phyloP scores from a whole-genome alignment of 2,113 vertebrate species.

The Canis aureus region DNA sequence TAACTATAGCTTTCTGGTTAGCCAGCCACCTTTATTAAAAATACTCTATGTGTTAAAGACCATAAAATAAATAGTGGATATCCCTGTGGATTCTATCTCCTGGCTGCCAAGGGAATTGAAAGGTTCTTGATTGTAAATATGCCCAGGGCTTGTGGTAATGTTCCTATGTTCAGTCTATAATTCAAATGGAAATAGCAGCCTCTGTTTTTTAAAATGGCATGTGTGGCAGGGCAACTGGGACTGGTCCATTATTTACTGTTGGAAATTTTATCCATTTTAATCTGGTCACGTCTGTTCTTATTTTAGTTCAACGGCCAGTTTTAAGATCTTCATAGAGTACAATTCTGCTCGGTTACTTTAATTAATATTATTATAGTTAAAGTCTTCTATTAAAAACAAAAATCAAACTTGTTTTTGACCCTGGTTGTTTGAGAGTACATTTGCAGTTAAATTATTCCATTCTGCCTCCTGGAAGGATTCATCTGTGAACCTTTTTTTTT shows the following conservation, averaged over 20 bases:
- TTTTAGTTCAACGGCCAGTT: conserved; percentile 67
- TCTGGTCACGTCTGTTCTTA: conserved; percentile 67
- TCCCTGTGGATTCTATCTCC: conserved; percentile 30
- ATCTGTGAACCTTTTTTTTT: not conserved
- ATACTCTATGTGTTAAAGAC: not conserved
- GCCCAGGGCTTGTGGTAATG: conserved; percentile 59
- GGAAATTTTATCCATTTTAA: conserved; percentile 69
- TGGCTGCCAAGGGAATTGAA: conserved; percentile 72
- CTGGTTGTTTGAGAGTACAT: conserved; percentile 21
- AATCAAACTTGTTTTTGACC: conserved; percentile 62
- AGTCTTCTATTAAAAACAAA: conserved; percentile 50
- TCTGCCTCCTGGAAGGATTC: not conserved
- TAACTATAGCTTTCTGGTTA: not conserved
- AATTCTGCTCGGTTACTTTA: conserved; percentile 57
- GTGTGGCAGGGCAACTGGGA: conserved; percentile 42
- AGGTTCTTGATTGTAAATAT: conserved; percentile 77
- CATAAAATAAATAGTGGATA: conserved; percentile 9
- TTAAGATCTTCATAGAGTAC: conserved; percentile 55
- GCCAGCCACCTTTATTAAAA: conserved; percentile 14
- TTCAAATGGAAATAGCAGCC: conserved; percentile 74
- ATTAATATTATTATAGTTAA: conserved; percentile 66
- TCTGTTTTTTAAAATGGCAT: conserved; percentile 75
- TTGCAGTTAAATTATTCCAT: conserved; percentile 60
- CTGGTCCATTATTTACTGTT: conserved; percentile 72
- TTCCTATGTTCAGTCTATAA: conserved; percentile 76